These are phyloP conservation scores for Chalcosyrphus nemorum DNA, from an alignment of 2,888 invertebrate genomes.

Conservation along the genomic window DNA sequence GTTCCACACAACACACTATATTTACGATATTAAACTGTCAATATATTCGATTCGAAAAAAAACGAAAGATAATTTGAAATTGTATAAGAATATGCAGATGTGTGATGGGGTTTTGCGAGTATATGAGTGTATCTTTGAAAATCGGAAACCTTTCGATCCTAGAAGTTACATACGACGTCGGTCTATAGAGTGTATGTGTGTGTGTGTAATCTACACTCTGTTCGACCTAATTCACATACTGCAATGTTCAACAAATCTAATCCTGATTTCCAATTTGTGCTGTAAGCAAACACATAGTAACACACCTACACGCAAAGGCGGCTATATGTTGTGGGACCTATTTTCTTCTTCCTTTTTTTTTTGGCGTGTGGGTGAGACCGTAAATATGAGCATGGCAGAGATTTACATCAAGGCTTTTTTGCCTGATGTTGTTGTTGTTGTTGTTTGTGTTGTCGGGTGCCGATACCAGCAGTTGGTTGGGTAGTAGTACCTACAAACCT, in stretches of 20 bases:
- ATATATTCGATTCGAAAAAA: conserved; percentile 10
- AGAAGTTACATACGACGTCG: conserved; percentile 1
- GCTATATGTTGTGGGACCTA: not conserved
- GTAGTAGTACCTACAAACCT: too few species aligned
- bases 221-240: conserved; percentile 53
- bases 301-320: not conserved
- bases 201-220: conserved; percentile 33
- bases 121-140: conserved; percentile 28
- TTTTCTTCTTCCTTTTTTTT: too few species aligned
- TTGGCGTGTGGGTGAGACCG: conserved; percentile 6
- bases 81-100: not conserved
- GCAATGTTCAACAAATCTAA: conserved; percentile 54
- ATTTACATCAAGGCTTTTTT: conserved; percentile 34
- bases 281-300: conserved; percentile 27
- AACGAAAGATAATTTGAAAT: conserved; percentile 25
- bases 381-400: conserved; percentile 53
- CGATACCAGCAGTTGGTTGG: not conserved
- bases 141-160: conserved; percentile 28
- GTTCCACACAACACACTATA: conserved; percentile 33
- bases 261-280: conserved; percentile 46
- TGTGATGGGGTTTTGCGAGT: not conserved
- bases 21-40: conserved; percentile 42
- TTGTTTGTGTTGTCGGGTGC: not conserved
- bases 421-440: not conserved
- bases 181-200: not conserved